Evolutionary conservation across 2,113 vertebrate genomes (phyloP).

Genomic region (Crotalus helleri): DNA sequence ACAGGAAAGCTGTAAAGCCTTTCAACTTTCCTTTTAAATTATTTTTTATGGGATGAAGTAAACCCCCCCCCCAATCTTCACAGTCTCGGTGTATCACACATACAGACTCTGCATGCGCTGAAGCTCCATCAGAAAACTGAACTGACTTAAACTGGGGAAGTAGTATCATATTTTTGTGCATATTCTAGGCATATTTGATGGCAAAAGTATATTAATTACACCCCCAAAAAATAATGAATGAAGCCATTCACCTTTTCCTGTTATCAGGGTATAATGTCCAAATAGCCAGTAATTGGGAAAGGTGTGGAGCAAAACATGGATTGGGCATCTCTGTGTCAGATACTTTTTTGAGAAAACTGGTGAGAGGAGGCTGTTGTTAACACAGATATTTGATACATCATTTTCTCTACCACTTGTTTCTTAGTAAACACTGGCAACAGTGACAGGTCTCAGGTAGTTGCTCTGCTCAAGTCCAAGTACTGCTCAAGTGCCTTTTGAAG

Average conservation of each 20-base stretch:
- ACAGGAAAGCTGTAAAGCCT: background rate
- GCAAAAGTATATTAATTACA: background rate
- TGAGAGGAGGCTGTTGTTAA: background rate
- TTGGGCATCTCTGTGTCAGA: background rate
- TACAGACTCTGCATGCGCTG: background rate
- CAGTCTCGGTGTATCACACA: background rate
- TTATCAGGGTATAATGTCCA: background rate
- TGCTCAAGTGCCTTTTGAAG: background rate
- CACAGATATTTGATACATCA: background rate
- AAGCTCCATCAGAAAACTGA: background rate
- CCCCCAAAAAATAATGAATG: background rate
- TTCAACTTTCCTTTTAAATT: background rate
- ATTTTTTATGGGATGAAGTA: background rate
- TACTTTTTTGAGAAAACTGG: background rate
- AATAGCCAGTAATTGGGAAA: background rate
- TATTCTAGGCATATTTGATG: background rate
- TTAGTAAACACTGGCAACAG: background rate
- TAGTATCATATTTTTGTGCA: background rate
- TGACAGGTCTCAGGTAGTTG: background rate
- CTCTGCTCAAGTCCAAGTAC: background rate
- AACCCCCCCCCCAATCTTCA: background rate
- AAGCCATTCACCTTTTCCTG: background rate
- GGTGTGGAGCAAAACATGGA: background rate
- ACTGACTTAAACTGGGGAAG: background rate
- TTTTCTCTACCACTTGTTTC: background rate